These are phyloP conservation scores for Orthosia cruda DNA, from an alignment of 2,888 invertebrate genomes.

Conservation along the genomic window DNA sequence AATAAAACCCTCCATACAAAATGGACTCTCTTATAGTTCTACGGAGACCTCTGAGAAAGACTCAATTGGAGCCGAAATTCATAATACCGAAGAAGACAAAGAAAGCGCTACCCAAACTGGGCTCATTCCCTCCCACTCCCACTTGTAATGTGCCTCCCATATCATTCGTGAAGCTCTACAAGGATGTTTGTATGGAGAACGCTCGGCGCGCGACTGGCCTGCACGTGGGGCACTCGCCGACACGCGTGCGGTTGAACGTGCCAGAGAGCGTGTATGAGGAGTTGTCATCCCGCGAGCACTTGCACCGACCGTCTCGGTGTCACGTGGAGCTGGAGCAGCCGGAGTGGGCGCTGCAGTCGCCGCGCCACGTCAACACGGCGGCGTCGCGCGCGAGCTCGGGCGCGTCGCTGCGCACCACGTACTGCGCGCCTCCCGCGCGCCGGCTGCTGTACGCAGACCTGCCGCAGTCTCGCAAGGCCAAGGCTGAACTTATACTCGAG, in stretches of 20 bases:
- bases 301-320: neutral
- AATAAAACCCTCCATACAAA: neutral
- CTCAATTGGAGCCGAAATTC: conserved; percentile 8
- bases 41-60: conserved; percentile 53
- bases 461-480: neutral
- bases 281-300: neutral
- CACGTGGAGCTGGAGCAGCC: neutral
- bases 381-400: conserved; percentile 9
- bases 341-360: neutral
- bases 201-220: neutral
- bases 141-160: conserved; percentile 37
- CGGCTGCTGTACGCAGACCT: neutral
- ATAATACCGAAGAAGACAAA: conserved; percentile 21
- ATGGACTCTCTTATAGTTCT: conserved; percentile 71
- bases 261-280: neutral
- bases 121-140: neutral
- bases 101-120: conserved; percentile 7
- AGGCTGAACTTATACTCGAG: conserved; percentile 57
- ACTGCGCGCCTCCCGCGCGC: neutral
- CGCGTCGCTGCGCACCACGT: conserved; percentile 23
- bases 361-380: conserved; percentile 1
- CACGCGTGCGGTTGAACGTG: neutral
- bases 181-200: conserved; percentile 51
- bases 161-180: conserved; percentile 73
- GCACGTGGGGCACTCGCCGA: neutral